A percentile compares a stretch with the other conserved stretches of the same genome.
Evolutionary conservation across 2,888 invertebrate species (phyloP).

Genomic region (Digitonthophagus gazella): DNA sequence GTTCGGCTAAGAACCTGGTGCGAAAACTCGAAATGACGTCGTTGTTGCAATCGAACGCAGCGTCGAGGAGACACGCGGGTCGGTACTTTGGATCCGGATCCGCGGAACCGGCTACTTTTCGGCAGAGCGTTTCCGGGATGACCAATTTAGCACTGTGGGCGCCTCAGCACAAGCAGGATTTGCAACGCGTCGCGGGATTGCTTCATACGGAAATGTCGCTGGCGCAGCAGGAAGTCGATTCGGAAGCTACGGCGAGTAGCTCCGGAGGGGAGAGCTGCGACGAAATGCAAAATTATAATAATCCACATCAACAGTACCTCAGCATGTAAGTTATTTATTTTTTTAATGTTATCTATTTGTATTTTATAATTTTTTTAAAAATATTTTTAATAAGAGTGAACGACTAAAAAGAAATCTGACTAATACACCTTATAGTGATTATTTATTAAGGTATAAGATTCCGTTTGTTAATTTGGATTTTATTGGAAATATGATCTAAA

Average conservation of each 20-base stretch:
- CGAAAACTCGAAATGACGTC: slow-evolving; percentile 55
- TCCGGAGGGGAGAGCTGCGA: slow-evolving; percentile 94
- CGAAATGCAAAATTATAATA: slow-evolving; percentile 78
- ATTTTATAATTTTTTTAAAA: neutral
- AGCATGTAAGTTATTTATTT: slow-evolving; percentile 67
- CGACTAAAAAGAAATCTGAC: too few relatives aligned
- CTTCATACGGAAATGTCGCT: slow-evolving; percentile 70
- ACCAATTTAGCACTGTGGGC: slow-evolving; percentile 52
- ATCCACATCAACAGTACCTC: slow-evolving; percentile 71
- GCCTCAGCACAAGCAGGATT: slow-evolving; percentile 54
- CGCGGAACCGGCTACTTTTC: slow-evolving; percentile 31
- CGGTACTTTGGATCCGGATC: slow-evolving; percentile 59
- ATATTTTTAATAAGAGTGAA: too few relatives aligned
- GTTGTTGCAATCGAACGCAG: slow-evolving; percentile 47
- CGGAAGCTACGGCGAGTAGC: slow-evolving; percentile 91
- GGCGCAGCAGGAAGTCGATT: slow-evolving; percentile 77
- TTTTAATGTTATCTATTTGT: slow-evolving; percentile 5
- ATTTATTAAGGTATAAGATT: too few relatives aligned
- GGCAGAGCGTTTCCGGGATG: slow-evolving; percentile 39
- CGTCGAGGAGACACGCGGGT: slow-evolving; percentile 42
- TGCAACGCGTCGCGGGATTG: slow-evolving; percentile 71
- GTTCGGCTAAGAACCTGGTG: slow-evolving; percentile 59
- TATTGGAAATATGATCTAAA: too few relatives aligned
- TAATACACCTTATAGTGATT: too few relatives aligned
- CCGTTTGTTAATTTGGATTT: too few relatives aligned